Percentiles rank a stretch among this genome's conserved stretches.
phyloP scores from a whole-genome alignment of 2,888 invertebrate genomes.

The Barypeithes pellucidus region DNA sequence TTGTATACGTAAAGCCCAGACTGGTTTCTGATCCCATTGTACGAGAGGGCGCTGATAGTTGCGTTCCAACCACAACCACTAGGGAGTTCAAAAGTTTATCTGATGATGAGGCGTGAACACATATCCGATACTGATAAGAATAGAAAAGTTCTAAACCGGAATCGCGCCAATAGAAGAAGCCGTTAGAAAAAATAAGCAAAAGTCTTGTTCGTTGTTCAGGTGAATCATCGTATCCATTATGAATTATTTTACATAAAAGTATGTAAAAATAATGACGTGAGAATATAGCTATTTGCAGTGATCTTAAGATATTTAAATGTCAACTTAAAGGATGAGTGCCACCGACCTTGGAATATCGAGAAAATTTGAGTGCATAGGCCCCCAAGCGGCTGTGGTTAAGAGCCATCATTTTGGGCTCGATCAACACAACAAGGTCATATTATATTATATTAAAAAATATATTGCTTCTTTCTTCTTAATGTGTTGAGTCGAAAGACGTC shows the following conservation, averaged over 20 bases:
- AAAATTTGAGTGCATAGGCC: conserved; percentile 19
- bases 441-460: not conserved
- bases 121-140: no score
- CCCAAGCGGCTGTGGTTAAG: conserved; percentile 7
- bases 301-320: conserved; percentile 45
- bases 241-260: conserved; percentile 29
- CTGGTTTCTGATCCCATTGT: no score
- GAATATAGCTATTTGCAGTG: conserved; percentile 41
- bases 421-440: not conserved
- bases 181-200: no score
- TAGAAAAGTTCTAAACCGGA: no score
- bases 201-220: not conserved
- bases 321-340: conserved; percentile 40
- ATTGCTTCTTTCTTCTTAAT: not conserved
- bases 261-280: conserved; percentile 42
- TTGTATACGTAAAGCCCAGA: no score
- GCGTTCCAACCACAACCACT: no score
- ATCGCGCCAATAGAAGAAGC: no score
- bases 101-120: no score
- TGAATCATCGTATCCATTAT: not conserved
- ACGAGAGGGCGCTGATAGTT: no score
- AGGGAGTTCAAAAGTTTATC: no score
- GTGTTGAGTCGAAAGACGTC: not conserved
- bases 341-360: conserved; percentile 29
- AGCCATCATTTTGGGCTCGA: conserved; percentile 1